Evolutionary conservation across 1,140 invertebrate genomes (phyloP).

Genomic region (Atta cephalotes): DNA sequence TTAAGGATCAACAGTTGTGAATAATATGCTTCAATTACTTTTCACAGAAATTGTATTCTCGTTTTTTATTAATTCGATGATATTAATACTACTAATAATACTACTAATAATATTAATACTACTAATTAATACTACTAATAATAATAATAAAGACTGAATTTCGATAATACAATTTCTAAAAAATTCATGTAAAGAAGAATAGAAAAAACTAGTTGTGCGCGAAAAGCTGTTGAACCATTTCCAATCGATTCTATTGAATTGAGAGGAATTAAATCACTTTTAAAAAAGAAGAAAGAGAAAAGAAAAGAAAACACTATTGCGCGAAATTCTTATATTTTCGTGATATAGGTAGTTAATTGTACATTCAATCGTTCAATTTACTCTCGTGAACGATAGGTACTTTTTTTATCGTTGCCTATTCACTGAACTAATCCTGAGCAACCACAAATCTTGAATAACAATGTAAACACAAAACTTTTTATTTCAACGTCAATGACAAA

Average conservation of each 20-base stretch:
- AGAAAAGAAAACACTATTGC: neutral
- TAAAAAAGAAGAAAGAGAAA: neutral
- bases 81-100: too few species aligned
- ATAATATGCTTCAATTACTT: neutral
- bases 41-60: neutral
- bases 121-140: too few species aligned
- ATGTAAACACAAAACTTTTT: neutral
- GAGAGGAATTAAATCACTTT: neutral
- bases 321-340: neutral
- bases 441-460: neutral
- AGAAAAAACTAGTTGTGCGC: too few species aligned
- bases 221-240: neutral
- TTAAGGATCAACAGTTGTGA: neutral
- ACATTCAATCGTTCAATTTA: neutral
- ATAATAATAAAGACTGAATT: too few species aligned
- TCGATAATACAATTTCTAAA: too few species aligned
- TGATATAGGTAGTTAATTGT: neutral
- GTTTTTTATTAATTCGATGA: too few species aligned
- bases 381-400: neutral
- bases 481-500: neutral
- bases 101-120: too few species aligned
- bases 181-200: too few species aligned
- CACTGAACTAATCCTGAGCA: neutral
- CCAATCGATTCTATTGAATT: neutral
- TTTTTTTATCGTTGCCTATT: neutral